Evolutionary conservation across 1,140 invertebrate species (phyloP).

Genomic region (Popillia japonica): DNA sequence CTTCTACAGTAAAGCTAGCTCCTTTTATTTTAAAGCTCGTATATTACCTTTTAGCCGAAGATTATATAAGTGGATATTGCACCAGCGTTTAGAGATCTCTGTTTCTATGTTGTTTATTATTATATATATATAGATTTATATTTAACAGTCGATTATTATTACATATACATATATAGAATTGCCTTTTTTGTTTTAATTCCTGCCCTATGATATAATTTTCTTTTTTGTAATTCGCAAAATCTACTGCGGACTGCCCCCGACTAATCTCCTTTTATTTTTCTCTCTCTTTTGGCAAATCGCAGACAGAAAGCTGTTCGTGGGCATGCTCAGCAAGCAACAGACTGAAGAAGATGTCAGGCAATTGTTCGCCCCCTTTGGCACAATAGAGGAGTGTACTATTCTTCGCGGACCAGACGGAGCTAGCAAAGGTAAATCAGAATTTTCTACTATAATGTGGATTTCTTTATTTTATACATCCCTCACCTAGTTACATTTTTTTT

Average conservation of each 20-base stretch:
- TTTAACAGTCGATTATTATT: not conserved
- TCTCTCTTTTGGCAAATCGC: slow-evolving; percentile 57
- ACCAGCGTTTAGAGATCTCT: slow-evolving; percentile 50
- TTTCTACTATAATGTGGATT: too few relatives aligned
- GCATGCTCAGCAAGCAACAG: slow-evolving; percentile 99
- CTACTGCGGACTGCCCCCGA: not conserved
- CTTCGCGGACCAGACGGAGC: slow-evolving; percentile 95
- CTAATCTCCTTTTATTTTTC: slow-evolving; percentile 36
- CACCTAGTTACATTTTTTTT: too few relatives aligned
- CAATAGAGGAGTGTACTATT: slow-evolving; percentile 99
- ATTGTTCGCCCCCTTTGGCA: slow-evolving; percentile 94
- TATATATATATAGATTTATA: slow-evolving; percentile 12
- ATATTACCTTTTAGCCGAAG: slow-evolving; percentile 51
- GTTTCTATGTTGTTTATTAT: slow-evolving; percentile 46
- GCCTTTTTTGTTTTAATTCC: not conserved
- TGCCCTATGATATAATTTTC: not conserved
- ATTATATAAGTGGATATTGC: slow-evolving; percentile 44
- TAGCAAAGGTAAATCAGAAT: slow-evolving; percentile 96
- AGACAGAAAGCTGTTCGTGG: slow-evolving; percentile 99
- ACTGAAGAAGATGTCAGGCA: slow-evolving; percentile 98
- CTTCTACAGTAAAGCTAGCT: slow-evolving; percentile 53
- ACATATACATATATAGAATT: not conserved
- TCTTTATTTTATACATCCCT: not conserved
- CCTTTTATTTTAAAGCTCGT: slow-evolving; percentile 51
- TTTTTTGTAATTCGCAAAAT: too few relatives aligned